phyloP scores from a whole-genome alignment of 2,113 vertebrate genomes.

The Pterophyllum scalare region DNA sequence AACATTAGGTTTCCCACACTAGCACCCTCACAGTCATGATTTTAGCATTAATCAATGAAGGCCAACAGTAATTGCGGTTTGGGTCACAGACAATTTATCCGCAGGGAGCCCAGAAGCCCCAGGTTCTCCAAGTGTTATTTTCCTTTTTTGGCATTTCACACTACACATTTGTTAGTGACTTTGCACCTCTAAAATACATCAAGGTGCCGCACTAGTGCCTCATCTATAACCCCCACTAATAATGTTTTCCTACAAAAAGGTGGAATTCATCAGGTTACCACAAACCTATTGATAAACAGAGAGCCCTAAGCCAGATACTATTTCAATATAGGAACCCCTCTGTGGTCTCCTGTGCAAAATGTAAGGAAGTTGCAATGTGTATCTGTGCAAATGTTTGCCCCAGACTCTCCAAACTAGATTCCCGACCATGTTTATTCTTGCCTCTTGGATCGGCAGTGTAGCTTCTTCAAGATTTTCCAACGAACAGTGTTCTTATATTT shows the following conservation, averaged over 20 bases:
- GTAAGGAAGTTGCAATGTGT: not conserved
- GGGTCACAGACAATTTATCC: not conserved
- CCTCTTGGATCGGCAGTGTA: not conserved
- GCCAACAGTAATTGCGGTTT: not conserved
- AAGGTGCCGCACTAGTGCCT: not conserved
- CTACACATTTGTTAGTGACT: not conserved
- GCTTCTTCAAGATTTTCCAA: not conserved
- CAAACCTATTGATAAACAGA: not conserved
- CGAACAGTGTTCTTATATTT: constrained; percentile 1
- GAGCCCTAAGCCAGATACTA: not conserved
- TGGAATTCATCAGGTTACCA: not conserved
- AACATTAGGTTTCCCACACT: not conserved
- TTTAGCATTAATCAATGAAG: not conserved
- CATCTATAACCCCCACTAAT: not conserved
- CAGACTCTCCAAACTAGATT: not conserved
- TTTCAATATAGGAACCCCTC: not conserved
- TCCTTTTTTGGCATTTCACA: not conserved
- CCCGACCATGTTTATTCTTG: not conserved
- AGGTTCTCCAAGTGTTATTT: not conserved
- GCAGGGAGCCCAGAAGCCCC: not conserved
- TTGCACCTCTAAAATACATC: not conserved
- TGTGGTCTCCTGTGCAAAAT: not conserved
- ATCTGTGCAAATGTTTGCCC: not conserved
- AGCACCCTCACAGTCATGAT: not conserved
- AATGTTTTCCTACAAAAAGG: not conserved